A percentile compares a stretch with the other conserved stretches of the same genome.
Evolutionary conservation across 2,888 invertebrate species (phyloP).

Genomic region (Caenorhabditis zanzibari): DNA sequence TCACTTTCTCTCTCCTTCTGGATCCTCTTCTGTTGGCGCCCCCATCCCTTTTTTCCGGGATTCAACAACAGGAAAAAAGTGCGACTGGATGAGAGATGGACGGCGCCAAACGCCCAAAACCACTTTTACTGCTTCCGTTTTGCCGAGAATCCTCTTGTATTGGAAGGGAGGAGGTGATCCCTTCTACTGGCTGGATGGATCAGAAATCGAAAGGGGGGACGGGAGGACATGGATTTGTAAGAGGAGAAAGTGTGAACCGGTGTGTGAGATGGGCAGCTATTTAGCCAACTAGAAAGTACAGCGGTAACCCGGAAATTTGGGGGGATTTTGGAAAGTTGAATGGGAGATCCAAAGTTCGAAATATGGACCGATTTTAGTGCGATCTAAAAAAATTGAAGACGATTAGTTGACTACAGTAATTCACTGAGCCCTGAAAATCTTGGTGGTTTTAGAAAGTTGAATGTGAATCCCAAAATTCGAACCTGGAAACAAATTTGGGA

Average conservation of each 20-base stretch:
- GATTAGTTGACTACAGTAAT: too few species aligned
- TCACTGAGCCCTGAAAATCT: too few species aligned
- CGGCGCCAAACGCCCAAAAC: slow-evolving; percentile 38
- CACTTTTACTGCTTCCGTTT: slow-evolving; percentile 64
- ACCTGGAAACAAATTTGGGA: too few species aligned
- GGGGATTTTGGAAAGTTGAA: not conserved
- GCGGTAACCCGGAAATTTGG: too few species aligned
- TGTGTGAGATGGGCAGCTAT: not conserved
- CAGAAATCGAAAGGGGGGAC: slow-evolving; percentile 20
- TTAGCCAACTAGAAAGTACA: too few species aligned
- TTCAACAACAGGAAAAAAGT: slow-evolving; percentile 36
- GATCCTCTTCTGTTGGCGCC: slow-evolving; percentile 15
- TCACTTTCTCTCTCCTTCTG: slow-evolving; percentile 5
- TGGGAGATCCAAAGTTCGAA: too few species aligned
- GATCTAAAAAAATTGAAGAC: too few species aligned
- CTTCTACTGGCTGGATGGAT: not conserved
- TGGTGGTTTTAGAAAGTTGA: too few species aligned
- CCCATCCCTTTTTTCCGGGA: not conserved
- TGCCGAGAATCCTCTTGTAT: slow-evolving; percentile 18
- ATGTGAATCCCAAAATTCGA: too few species aligned
- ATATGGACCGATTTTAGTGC: too few species aligned
- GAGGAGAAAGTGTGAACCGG: slow-evolving; percentile 10
- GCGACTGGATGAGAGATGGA: slow-evolving; percentile 18
- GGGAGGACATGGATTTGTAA: not conserved
- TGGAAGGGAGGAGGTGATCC: too few species aligned